Base-by-base conservation (phyloP, 2,888 invertebrate species). In the Rhagium mordax region DNA sequence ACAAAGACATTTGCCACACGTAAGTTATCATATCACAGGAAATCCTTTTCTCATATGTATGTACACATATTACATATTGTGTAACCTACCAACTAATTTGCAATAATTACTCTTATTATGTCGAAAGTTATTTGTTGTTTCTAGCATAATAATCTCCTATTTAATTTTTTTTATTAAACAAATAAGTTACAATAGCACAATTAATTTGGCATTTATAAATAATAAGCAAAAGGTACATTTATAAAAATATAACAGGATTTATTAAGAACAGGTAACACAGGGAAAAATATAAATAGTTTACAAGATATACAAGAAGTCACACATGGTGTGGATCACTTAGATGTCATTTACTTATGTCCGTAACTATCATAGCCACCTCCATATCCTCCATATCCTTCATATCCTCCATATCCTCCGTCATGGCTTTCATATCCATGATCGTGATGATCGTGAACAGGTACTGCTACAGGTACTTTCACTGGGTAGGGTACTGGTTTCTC, bases 401-500 rank as follows among this genome's bases (percentile, higher is more conserved):
- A 51, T 7, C 81, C 85, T 20, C 74, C 78, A 69, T 82, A 78
- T n/a, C 82, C 80, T n/a, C 82, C 80, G 33, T 81, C 82, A 72
- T 81, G 80, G 16, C 83, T 84, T 27, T 78, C 78, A 29, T 82
- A 82, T 27, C 81, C 82, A n/a, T 78, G 84, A 3, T 79, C 84
- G 24, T 79, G 74, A 16, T 78, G 75, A 10, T 74, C 70, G 18
- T 75, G 80, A 8, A 82, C 83, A 55, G 83, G 83, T 74, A 85
- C 84, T 13, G 83, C 77, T 71, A 88, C 87, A 72, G 92, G 92
- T 59, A 93, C 93, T 20, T 93, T 92, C 87, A 93, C 92, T 72
- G 93, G 93, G 78, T 91, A 90, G 10, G 93, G 92, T 33, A 92
- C 91, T 18, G 85, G 82, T 78, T 86, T 89, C 72, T 92, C 92